Conservation (phyloP, 2,113 vertebrate species). For the Ceyx cyanopectus region DNA sequence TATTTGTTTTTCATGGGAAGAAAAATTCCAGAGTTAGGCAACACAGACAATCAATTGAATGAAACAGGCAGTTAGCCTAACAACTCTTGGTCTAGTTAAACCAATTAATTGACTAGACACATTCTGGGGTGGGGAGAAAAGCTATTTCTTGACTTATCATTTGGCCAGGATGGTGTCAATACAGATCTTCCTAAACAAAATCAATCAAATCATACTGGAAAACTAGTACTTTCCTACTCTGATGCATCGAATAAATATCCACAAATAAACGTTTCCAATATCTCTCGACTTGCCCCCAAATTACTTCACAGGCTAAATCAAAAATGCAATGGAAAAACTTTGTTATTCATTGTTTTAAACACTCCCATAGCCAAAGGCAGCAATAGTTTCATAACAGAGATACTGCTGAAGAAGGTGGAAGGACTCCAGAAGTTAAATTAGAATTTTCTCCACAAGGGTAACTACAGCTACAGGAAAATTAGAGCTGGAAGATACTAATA, state of each 20-base stretch:
- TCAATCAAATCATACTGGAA: neutral
- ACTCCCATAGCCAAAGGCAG: constrained; percentile 15
- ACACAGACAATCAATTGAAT: neutral
- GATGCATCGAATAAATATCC: neutral
- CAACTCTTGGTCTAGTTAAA: neutral
- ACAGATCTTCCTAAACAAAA: constrained; percentile 8
- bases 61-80: neutral
- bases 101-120: neutral
- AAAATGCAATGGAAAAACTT: neutral
- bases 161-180: neutral
- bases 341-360: constrained; percentile 29
- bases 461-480: constrained; percentile 2
- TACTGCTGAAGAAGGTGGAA: constrained; percentile 2
- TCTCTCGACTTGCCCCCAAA: neutral
- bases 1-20: neutral
- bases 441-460: constrained; percentile 8
- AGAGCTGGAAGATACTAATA: neutral
- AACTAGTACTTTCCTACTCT: neutral
- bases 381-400: neutral
- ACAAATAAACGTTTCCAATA: neutral
- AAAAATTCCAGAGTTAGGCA: neutral
- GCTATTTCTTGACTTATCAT: neutral
- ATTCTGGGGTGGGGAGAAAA: too few species aligned
- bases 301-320: neutral
- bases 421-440: constrained; percentile 26